These are phyloP conservation scores for Ruditapes philippinarum DNA, from an alignment of 1,140 invertebrate species.

Conservation along the genomic window DNA sequence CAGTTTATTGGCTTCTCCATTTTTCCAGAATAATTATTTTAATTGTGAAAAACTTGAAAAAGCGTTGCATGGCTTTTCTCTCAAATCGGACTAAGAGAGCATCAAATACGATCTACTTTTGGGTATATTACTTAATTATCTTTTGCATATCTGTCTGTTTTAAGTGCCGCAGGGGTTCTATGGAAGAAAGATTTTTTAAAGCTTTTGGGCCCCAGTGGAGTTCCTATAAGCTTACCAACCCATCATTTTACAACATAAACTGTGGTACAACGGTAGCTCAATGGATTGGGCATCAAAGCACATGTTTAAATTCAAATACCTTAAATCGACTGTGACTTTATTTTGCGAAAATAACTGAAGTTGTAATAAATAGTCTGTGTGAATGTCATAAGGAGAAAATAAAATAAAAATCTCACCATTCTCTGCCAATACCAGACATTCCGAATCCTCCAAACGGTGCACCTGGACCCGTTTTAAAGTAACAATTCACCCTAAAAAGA, in stretches of 20 bases:
- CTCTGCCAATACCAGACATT: slow-evolving; percentile 79
- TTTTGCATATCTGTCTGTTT: too few species aligned
- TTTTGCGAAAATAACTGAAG: not conserved
- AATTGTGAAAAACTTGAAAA: too few species aligned
- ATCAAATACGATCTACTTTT: too few species aligned
- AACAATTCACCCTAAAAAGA: slow-evolving; percentile 76
- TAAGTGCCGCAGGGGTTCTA: too few species aligned
- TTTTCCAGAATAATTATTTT: too few species aligned
- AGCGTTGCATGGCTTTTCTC: too few species aligned
- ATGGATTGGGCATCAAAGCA: too few species aligned
- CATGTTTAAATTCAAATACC: not conserved
- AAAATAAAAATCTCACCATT: slow-evolving; percentile 69
- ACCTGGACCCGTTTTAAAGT: slow-evolving; percentile 62
- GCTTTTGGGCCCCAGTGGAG: too few species aligned
- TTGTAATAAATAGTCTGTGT: not conserved
- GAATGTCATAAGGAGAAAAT: not conserved
- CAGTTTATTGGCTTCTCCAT: too few species aligned
- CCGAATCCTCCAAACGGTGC: slow-evolving; percentile 80
- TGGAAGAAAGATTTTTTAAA: too few species aligned
- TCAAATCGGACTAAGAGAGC: too few species aligned
- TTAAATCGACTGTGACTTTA: not conserved
- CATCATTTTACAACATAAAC: not conserved
- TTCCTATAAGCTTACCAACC: not conserved
- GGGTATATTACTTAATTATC: too few species aligned
- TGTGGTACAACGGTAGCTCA: not conserved